Conservation (phyloP, 2,888 invertebrate genomes). For the Malthinus flaveolus region DNA sequence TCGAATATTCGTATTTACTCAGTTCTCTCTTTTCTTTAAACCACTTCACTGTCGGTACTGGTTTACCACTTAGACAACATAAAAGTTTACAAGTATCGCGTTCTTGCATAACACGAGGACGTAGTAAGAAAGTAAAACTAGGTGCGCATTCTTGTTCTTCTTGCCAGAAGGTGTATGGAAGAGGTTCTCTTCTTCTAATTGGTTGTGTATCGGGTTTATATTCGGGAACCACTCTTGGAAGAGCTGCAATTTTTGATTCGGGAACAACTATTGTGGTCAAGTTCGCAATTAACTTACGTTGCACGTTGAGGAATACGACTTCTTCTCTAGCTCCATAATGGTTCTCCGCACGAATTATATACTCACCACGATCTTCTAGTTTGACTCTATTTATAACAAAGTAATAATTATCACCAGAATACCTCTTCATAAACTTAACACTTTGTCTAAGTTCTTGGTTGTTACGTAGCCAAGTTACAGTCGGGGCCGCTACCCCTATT, state of each 20-base stretch:
- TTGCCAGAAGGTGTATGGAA: slow-evolving; percentile 88
- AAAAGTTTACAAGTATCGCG: slow-evolving; percentile 96
- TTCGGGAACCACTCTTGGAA: slow-evolving; percentile 72
- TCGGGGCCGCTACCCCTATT: slow-evolving; percentile 91
- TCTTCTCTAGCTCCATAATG: slow-evolving; percentile 95
- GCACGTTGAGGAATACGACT: slow-evolving; percentile 94
- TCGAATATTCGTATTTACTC: slow-evolving; percentile 86
- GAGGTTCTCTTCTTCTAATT: slow-evolving; percentile 76
- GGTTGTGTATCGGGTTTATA: slow-evolving; percentile 71
- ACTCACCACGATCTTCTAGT: slow-evolving; percentile 95
- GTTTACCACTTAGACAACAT: slow-evolving; percentile 94
- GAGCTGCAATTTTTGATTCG: slow-evolving; percentile 58
- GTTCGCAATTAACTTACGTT: slow-evolving; percentile 68
- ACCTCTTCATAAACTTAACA: slow-evolving; percentile 99
- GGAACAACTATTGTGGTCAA: neutral
- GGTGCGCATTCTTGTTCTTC: slow-evolving; percentile 93
- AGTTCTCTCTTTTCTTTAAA: slow-evolving; percentile 92
- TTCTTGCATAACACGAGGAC: slow-evolving; percentile 96
- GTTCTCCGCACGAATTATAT: slow-evolving; percentile 95
- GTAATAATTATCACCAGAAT: slow-evolving; percentile 93
- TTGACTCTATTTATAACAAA: slow-evolving; percentile 96
- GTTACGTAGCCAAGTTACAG: slow-evolving; percentile 94
- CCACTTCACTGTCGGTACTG: slow-evolving; percentile 91
- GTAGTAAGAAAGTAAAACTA: slow-evolving; percentile 95
- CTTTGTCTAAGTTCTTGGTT: slow-evolving; percentile 93